Evolutionary conservation across 2,797 vertebrate genomes (phyloP).

Genomic region (Alca torda): DNA sequence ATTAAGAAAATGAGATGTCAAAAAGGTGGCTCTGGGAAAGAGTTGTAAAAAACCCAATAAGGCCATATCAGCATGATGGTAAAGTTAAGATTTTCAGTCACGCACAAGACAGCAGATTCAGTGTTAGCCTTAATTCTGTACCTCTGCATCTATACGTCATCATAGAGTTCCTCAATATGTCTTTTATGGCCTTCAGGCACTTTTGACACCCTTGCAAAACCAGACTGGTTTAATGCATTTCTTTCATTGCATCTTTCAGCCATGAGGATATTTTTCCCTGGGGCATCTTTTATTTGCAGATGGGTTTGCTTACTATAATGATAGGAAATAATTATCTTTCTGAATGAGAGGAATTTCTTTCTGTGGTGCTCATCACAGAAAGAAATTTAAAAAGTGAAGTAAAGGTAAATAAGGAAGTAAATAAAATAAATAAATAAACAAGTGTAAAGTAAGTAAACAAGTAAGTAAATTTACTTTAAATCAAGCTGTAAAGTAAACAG

Average conservation of each 20-base stretch:
- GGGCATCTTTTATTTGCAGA: neutral
- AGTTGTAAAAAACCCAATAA: neutral
- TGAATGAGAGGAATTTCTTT: neutral
- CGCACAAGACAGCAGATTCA: neutral
- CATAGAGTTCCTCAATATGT: neutral
- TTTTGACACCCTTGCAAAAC: neutral
- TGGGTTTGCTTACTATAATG: neutral
- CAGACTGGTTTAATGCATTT: neutral
- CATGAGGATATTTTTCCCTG: neutral
- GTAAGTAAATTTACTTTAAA: neutral
- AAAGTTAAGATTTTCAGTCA: neutral
- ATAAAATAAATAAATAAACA: neutral
- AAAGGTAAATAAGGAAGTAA: neutral
- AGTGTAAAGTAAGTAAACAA: neutral
- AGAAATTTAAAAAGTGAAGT: neutral
- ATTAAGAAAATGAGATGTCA: neutral
- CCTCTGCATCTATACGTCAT: neutral
- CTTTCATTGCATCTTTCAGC: neutral
- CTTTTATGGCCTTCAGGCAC: neutral
- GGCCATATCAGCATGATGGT: neutral
- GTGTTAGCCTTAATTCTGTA: neutral
- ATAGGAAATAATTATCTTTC: neutral
- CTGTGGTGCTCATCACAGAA: neutral
- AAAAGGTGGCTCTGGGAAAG: neutral
- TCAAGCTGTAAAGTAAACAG: neutral